Percentiles rank a stretch among this genome's conserved stretches.
Conservation (phyloP, 2,113 vertebrate genomes). For the Ciconia maguari region DNA sequence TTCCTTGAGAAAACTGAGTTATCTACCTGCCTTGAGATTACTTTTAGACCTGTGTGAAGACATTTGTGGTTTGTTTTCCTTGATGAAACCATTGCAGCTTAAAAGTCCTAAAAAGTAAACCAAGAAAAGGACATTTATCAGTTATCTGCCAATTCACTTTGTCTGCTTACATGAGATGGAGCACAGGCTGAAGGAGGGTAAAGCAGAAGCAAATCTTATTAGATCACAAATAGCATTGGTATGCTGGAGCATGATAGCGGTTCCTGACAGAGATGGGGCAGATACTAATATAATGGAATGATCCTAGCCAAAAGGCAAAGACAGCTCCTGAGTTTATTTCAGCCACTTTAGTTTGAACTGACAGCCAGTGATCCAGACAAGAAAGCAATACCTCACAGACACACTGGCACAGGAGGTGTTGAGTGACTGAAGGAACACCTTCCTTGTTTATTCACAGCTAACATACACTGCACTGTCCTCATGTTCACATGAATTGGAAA, state of each 20-base stretch:
- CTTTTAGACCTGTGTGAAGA: neutral
- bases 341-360: neutral
- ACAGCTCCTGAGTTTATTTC: neutral
- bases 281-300: neutral
- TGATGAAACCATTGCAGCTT: neutral
- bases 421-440: neutral
- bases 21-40: neutral
- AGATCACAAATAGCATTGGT: neutral
- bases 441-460: neutral
- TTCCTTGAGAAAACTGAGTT: neutral
- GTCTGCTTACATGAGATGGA: neutral
- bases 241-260: neutral
- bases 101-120: neutral
- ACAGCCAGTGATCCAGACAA: neutral
- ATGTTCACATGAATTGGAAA: neutral
- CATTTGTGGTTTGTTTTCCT: neutral
- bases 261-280: neutral
- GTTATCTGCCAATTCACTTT: neutral
- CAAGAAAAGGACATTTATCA: neutral
- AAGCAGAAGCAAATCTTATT: neutral
- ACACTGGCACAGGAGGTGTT: accelerated
- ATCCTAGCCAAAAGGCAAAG: neutral
- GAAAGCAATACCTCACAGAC: neutral
- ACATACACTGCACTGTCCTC: neutral
- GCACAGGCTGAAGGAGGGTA: neutral